phyloP scores from a whole-genome alignment of 2,113 vertebrate species.

The Hipposideros armiger region DNA sequence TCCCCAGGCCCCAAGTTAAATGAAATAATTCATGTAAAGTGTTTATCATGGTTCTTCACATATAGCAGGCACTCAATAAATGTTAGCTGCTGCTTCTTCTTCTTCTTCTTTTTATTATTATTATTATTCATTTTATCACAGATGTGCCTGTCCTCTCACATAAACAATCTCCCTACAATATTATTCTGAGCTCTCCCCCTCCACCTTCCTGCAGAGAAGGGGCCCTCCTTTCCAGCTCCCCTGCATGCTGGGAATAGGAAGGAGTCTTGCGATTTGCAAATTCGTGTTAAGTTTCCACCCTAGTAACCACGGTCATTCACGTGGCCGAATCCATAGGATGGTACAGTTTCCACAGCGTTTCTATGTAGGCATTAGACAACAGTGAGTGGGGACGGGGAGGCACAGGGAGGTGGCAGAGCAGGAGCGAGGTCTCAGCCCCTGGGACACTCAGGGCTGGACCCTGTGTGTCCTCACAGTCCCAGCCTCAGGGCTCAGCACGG shows the following conservation, averaged over 20 bases:
- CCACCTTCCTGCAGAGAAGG: not conserved
- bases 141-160: not conserved
- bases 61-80: not conserved
- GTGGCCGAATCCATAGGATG: not conserved
- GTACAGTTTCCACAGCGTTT: not conserved
- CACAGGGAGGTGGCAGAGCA: not conserved
- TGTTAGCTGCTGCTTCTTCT: not conserved
- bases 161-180: not conserved
- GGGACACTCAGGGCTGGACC: not conserved
- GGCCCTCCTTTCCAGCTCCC: not conserved
- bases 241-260: not conserved
- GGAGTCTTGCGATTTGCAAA: not conserved
- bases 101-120: too few species aligned
- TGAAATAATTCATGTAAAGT: not conserved
- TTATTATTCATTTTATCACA: not conserved
- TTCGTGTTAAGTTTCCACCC: not conserved
- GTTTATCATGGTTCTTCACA: not conserved
- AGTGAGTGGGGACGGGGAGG: not conserved
- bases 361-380: too few species aligned
- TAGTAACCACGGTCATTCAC: not conserved
- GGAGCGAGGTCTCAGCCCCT: not conserved
- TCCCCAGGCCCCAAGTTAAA: not conserved
- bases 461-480: not conserved
- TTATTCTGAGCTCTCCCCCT: not conserved
- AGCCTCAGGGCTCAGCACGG: accelerated